These are phyloP conservation scores for Catagonus wagneri DNA, from an alignment of 2,113 vertebrate genomes.

Conservation along the genomic window DNA sequence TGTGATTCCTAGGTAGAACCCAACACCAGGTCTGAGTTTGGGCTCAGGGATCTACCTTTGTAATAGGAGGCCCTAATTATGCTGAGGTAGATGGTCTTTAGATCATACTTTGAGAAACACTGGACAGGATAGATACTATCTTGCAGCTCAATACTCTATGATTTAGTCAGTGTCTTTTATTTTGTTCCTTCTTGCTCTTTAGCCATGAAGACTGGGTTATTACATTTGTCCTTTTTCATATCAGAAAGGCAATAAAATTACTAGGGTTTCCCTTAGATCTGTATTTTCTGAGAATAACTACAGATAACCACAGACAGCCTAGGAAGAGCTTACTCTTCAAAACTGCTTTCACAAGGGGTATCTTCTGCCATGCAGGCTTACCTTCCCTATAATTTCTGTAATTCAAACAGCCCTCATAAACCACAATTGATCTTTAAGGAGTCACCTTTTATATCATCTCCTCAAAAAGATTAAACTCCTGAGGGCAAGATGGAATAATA, in stretches of 20 bases:
- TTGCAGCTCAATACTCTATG: not conserved
- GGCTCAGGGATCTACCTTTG: not conserved
- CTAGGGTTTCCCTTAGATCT: slow-evolving; percentile 37
- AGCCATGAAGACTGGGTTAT: not conserved
- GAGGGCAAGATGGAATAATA: slow-evolving; percentile 47
- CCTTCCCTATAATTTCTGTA: slow-evolving; percentile 28
- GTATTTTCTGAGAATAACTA: slow-evolving; percentile 37
- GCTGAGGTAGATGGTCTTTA: not conserved
- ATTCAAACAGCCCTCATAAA: slow-evolving; percentile 56
- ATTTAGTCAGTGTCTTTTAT: not conserved
- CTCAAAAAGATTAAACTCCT: slow-evolving; percentile 7
- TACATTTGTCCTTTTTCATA: not conserved
- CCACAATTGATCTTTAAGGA: slow-evolving; percentile 29
- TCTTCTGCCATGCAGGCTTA: not conserved
- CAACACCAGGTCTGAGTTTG: not conserved
- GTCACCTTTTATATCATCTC: slow-evolving; percentile 52
- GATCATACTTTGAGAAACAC: not conserved
- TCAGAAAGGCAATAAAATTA: slow-evolving; percentile 28
- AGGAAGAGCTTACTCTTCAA: not conserved
- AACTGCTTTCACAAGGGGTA: not conserved
- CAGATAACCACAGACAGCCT: not conserved
- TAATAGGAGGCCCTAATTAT: not conserved
- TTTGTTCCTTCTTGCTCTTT: not conserved
- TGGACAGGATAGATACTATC: not conserved
- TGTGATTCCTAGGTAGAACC: not conserved